Evolutionary conservation across 1,140 invertebrate species (phyloP), one percentile per base, ranked within the genome.

Genomic region (Hirudo medicinalis): DNA sequence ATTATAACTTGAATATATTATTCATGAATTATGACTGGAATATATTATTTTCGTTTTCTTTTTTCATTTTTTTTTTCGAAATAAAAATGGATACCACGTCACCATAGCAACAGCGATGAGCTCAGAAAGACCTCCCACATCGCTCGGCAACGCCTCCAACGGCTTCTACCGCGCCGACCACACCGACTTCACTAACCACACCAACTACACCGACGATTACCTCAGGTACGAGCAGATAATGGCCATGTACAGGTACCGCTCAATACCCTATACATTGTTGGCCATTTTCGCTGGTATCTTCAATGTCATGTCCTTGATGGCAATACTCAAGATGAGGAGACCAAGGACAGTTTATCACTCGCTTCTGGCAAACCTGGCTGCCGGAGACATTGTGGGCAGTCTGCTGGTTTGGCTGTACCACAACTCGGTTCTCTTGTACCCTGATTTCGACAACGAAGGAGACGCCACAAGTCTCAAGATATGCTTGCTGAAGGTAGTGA

Each of bases 391-490:
- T 5, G 53, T 74, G 3, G 73, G 73, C 36, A 53, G 55, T 15
- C 3, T 72, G 0, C 53, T 74, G 36, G 32, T 74, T 5, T 74
- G 73, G 73, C 29, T 63, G 54, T 74, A 71, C 32, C 70, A 74
- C 73, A 74, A 74, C 22, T 74, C 73, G 20, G 70, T 69, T 13
- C 36, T 67, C 6, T 40, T 74, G 13, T 74, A 72, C 57, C 73
- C 73, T 3, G 3, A 3, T 32, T 63, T 63, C 15, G 57, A 63
- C 22, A 15, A 63, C 29, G 57, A 63, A 19, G 57, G 57, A 13
- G 57, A 13, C 17, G 57, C 15, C 19, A 15, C 29, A 1, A n/a
- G 57, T 22, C 57, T 63, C 29, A 63, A 63, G 57, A 63, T 63
- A 22, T 63, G 57, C 20, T 63, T 63, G 20, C 15, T 63, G 3